These are phyloP conservation scores for Dascyllus trimaculatus DNA, from an alignment of 2,113 vertebrate genomes.

Conservation along the genomic window DNA sequence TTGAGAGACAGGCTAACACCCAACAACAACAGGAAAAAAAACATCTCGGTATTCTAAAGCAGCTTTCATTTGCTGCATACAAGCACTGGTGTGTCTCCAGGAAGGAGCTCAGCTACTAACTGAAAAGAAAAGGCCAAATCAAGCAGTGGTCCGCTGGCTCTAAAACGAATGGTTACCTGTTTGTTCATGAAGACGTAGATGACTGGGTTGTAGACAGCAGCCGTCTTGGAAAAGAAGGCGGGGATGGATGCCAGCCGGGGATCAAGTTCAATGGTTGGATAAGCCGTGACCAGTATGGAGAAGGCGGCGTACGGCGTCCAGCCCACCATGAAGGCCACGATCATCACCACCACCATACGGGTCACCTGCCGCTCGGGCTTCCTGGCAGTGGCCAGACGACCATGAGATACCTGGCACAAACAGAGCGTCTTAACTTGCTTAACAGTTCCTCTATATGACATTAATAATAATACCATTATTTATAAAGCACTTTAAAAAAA, in stretches of 20 bases:
- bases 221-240: conserved; percentile 93
- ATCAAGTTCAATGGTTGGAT: conserved; percentile 88
- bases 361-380: conserved; percentile 91
- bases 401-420: conserved; percentile 86
- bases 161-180: conserved; percentile 82
- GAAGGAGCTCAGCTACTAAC: not conserved
- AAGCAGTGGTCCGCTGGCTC: not conserved
- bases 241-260: conserved; percentile 88
- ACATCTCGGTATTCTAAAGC: conserved; percentile 12
- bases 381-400: conserved; percentile 83
- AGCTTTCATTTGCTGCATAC: conserved; percentile 20
- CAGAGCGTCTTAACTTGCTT: not conserved
- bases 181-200: conserved; percentile 96
- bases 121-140: not conserved
- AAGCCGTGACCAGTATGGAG: conserved; percentile 87
- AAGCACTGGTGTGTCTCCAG: not conserved
- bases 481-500: too few relatives aligned
- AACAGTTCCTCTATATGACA: not conserved
- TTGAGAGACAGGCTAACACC: conserved; percentile 61
- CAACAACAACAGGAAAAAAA: conserved; percentile 47
- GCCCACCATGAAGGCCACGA: conserved; percentile 90
- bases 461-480: too few relatives aligned
- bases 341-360: conserved; percentile 93
- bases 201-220: conserved; percentile 91
- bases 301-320: conserved; percentile 91